phyloP scores from a whole-genome alignment of 2,888 invertebrate species.

The Oxystoma pomonae region DNA sequence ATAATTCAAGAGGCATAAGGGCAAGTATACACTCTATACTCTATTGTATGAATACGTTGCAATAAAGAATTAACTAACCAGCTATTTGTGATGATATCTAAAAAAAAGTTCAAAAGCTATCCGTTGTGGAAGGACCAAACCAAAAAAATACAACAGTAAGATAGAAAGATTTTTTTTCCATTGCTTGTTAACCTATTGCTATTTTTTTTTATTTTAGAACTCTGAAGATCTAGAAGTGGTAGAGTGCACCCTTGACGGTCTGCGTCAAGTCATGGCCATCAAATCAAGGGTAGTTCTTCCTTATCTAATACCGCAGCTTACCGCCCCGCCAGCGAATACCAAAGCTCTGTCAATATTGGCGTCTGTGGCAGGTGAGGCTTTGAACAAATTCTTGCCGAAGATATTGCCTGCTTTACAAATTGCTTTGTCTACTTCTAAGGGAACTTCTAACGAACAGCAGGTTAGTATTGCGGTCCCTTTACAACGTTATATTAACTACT shows the following conservation, averaged over 20 bases:
- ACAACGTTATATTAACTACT: too few relatives aligned
- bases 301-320: conserved; percentile 92
- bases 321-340: conserved; percentile 84
- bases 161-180: too few relatives aligned
- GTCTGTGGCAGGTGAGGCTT: conserved; percentile 89
- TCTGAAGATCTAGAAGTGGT: conserved; percentile 75
- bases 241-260: conserved; percentile 90
- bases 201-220: conserved; percentile 53
- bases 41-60: too few relatives aligned
- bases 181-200: too few relatives aligned
- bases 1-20: too few relatives aligned
- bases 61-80: too few relatives aligned
- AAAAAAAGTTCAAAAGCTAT: too few relatives aligned
- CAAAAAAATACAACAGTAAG: too few relatives aligned
- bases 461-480: conserved; percentile 31
- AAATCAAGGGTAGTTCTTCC: conserved; percentile 95
- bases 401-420: conserved; percentile 87
- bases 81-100: too few relatives aligned
- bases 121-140: too few relatives aligned
- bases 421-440: conserved; percentile 68
- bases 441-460: conserved; percentile 44
- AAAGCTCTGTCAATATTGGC: conserved; percentile 91
- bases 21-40: too few relatives aligned
- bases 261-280: conserved; percentile 95
- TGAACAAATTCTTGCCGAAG: conserved; percentile 85